phyloP scores from a whole-genome alignment of 2,888 invertebrate species.

The Frankliniella fusca region DNA sequence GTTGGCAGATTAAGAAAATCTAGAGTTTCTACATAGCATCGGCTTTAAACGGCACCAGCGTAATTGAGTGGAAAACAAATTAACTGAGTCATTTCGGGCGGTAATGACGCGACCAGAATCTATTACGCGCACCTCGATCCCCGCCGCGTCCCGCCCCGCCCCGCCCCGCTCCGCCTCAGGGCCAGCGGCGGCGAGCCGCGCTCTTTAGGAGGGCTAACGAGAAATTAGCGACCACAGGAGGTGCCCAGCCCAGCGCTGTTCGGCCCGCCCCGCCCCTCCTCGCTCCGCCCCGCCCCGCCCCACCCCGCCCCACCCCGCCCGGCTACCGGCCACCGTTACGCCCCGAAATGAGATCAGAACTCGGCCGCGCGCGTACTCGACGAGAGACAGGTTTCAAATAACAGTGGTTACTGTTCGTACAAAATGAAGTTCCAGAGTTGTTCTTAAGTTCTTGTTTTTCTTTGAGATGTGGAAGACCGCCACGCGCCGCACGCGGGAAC shows the following conservation, averaged over 20 bases:
- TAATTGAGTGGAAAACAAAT: constrained; percentile 23
- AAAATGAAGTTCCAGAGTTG: no score
- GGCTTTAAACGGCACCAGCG: not conserved
- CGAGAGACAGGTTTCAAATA: no score
- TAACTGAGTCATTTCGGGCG: constrained; percentile 4
- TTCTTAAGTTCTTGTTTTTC: no score
- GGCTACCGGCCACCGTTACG: not conserved
- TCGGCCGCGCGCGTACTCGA: no score
- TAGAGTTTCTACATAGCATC: constrained; percentile 14
- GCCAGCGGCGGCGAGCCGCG: not conserved
- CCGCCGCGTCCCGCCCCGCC: not conserved
- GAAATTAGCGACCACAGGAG: not conserved
- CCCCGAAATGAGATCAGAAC: not conserved
- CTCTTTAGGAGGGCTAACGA: not conserved
- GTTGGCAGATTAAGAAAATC: constrained; percentile 23
- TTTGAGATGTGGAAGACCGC: no score
- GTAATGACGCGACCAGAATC: constrained; percentile 9
- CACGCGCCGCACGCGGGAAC: no score
- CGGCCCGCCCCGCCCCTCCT: not conserved
- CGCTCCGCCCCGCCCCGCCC: no score
- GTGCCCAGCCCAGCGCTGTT: not conserved
- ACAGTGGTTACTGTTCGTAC: no score
- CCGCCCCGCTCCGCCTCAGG: not conserved
- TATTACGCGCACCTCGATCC: constrained; percentile 36
- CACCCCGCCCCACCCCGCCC: not conserved